Percentiles rank a stretch among this genome's conserved stretches.
phyloP scores from a whole-genome alignment of 2,888 invertebrate genomes.

The Hirtodrosophila alboralis region DNA sequence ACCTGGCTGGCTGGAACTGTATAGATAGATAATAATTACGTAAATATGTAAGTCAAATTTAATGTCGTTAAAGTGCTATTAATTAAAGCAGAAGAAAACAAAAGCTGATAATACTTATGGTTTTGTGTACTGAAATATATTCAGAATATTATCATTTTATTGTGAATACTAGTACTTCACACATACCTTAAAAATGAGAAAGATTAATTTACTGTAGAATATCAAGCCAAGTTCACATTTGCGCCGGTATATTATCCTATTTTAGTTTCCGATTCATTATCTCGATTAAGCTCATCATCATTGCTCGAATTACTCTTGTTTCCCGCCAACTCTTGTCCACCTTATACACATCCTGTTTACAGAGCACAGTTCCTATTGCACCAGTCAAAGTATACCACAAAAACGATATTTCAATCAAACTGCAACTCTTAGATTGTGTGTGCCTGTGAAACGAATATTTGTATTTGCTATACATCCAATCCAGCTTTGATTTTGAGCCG shows the following conservation, averaged over 20 bases:
- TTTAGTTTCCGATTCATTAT: conserved; percentile 32
- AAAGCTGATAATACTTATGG: too few species aligned
- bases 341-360: conserved; percentile 85
- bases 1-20: background rate
- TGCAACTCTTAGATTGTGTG: conserved; percentile 21
- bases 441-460: conserved; percentile 2
- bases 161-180: too few species aligned
- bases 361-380: conserved; percentile 86
- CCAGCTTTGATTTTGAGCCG: background rate
- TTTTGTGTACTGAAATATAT: too few species aligned
- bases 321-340: conserved; percentile 85
- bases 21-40: background rate
- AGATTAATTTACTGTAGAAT: too few species aligned
- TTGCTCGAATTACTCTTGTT: conserved; percentile 36
- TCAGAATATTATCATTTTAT: too few species aligned
- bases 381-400: conserved; percentile 89
- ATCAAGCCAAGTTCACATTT: too few species aligned
- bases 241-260: background rate
- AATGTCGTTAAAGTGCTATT: conserved; percentile 12
- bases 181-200: too few species aligned
- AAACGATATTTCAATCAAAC: conserved; percentile 87
- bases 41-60: conserved; percentile 29
- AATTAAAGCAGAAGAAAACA: too few species aligned
- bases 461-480: too few species aligned
- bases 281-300: too few species aligned